These are phyloP conservation scores for Chironex yamaguchii DNA, from an alignment of 30 jellyfish, hydroid and myxozoan genomes.

Conservation along the genomic window DNA sequence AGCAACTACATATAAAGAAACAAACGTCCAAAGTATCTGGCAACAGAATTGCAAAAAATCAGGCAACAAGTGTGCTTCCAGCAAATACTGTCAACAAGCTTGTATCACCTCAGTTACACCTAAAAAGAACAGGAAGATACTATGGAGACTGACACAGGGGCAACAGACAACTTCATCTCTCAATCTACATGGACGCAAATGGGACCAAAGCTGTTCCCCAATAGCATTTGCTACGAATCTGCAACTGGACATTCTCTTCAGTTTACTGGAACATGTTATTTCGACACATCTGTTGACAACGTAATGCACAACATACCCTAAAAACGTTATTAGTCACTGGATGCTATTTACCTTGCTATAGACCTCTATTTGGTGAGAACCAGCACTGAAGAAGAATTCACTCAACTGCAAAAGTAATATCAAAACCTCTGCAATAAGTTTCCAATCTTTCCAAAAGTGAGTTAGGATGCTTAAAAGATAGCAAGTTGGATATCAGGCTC, in stretches of 20 bases:
- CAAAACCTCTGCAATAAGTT: neutral
- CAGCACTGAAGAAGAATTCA: slow-evolving; percentile 3
- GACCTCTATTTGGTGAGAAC: slow-evolving; percentile 42
- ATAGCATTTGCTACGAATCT: slow-evolving; percentile 23
- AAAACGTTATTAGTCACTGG: slow-evolving; percentile 14
- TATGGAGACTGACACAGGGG: slow-evolving; percentile 40
- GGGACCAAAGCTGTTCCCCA: slow-evolving; percentile 58
- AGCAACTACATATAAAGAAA: neutral
- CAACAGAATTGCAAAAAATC: no score
- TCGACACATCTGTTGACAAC: slow-evolving; percentile 17
- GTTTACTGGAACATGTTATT: slow-evolving; percentile 20
- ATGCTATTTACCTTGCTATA: slow-evolving; percentile 17
- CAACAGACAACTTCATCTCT: slow-evolving; percentile 15
- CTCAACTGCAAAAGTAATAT: slow-evolving; percentile 1
- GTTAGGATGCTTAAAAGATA: slow-evolving; percentile 23
- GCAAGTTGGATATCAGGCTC: slow-evolving; percentile 15
- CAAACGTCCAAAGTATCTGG: slow-evolving; percentile 19
- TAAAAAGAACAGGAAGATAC: neutral
- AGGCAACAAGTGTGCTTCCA: slow-evolving; percentile 20
- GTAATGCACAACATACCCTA: slow-evolving; percentile 20
- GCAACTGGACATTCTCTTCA: slow-evolving; percentile 22
- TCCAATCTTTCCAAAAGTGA: slow-evolving; percentile 28
- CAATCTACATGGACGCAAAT: slow-evolving; percentile 7
- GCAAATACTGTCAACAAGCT: slow-evolving; percentile 28
- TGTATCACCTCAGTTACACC: slow-evolving; percentile 44